Evolutionary conservation across 2,797 vertebrate genomes (phyloP).

Genomic region (Pseudochirops corinnae): DNA sequence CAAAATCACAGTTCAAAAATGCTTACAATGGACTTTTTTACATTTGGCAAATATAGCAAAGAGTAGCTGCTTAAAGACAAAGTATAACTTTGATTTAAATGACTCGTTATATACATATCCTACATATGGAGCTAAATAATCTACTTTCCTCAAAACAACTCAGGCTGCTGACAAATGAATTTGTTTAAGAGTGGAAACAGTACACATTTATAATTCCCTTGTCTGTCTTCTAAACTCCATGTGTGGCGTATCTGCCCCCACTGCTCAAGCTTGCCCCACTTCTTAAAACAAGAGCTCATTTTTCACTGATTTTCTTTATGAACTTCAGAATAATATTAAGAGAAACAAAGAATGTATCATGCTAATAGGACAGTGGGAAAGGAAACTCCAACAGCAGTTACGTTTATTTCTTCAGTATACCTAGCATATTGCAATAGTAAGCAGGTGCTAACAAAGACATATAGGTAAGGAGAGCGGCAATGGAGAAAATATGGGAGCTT

Average conservation of each 20-base stretch:
- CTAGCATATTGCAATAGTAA: too few relatives aligned
- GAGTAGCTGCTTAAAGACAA: conserved; percentile 85
- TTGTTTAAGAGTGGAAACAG: conserved; percentile 74
- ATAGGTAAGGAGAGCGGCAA: too few relatives aligned
- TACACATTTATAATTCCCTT: conserved; percentile 73
- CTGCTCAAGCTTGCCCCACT: conserved; percentile 64
- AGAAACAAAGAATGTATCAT: conserved; percentile 41
- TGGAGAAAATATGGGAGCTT: too few relatives aligned
- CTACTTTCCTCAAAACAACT: conserved; percentile 67
- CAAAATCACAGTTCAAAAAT: conserved; percentile 81
- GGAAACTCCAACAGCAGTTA: not conserved
- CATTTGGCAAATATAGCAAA: conserved; percentile 79
- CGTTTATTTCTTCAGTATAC: not conserved
- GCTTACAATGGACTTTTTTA: conserved; percentile 82
- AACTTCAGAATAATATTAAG: conserved; percentile 52
- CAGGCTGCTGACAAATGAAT: conserved; percentile 79
- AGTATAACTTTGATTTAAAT: conserved; percentile 82
- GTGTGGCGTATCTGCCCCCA: conserved; percentile 51
- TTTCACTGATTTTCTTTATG: conserved; percentile 56
- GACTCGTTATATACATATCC: conserved; percentile 77
- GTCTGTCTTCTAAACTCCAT: conserved; percentile 71
- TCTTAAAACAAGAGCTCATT: conserved; percentile 71
- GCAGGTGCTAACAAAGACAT: too few relatives aligned
- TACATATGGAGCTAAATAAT: conserved; percentile 71
- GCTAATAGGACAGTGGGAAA: conserved; percentile 14